Conservation (phyloP, 2,113 vertebrate genomes). For the Callithrix jacchus region DNA sequence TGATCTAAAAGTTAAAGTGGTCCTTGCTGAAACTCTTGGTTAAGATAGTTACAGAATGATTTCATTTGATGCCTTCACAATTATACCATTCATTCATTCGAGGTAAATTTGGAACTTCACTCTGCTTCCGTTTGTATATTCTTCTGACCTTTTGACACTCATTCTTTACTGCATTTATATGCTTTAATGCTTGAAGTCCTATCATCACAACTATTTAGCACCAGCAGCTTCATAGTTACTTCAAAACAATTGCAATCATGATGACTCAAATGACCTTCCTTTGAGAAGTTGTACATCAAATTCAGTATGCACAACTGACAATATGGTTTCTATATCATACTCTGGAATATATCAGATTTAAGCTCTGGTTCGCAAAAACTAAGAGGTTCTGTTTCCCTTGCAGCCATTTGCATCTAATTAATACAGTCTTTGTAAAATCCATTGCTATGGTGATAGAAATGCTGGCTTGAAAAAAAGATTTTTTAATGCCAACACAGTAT, state of each 20-base stretch:
- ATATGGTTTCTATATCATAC: background rate
- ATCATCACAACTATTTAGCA: background rate
- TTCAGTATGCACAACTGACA: background rate
- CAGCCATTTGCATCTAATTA: constrained; percentile 76
- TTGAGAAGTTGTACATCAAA: background rate
- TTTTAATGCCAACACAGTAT: constrained; percentile 61
- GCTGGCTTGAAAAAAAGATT: constrained; percentile 43
- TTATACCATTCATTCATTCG: background rate
- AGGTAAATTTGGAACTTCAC: background rate
- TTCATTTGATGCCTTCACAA: background rate
- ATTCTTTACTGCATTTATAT: background rate
- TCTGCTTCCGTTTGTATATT: background rate
- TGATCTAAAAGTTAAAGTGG: background rate
- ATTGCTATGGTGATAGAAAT: constrained; percentile 61
- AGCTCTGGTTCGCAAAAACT: constrained; percentile 46
- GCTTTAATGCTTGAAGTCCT: background rate
- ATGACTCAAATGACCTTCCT: constrained; percentile 26
- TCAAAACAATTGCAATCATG: constrained; percentile 11
- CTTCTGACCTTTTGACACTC: background rate
- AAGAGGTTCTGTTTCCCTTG: constrained; percentile 69
- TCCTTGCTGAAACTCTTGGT: background rate
- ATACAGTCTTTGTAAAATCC: constrained; percentile 64
- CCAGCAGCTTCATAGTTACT: background rate
- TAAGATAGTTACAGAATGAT: background rate
- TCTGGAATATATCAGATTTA: constrained; percentile 28